These are phyloP conservation scores for Anser brachyrhynchus DNA, from an alignment of 2,113 vertebrate species.

Conservation along the genomic window DNA sequence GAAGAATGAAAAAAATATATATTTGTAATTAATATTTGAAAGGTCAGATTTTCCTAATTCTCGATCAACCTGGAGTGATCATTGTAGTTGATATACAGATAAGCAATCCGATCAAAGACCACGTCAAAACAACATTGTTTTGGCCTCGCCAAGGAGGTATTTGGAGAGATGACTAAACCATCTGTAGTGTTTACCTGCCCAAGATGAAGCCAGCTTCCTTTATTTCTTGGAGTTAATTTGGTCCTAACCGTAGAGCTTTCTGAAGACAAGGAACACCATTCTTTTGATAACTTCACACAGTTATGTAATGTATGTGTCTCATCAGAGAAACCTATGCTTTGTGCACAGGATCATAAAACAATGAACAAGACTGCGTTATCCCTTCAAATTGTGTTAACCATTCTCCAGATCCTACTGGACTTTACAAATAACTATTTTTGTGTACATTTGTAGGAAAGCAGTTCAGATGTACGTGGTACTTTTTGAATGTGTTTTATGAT, in stretches of 20 bases:
- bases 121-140: neutral
- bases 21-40: neutral
- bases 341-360: neutral
- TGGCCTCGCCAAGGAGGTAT: neutral
- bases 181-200: neutral
- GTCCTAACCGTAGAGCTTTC: neutral
- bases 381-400: neutral
- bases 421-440: neutral
- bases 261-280: neutral
- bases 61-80: neutral
- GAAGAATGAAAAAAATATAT: neutral
- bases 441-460: neutral
- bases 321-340: neutral
- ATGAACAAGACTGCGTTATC: neutral
- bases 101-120: neutral
- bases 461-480: neutral
- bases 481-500: neutral
- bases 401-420: rapidly evolving
- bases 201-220: neutral
- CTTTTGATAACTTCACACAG: neutral
- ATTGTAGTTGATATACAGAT: neutral
- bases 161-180: neutral
- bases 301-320: neutral
- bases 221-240: neutral
- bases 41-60: neutral